Evolutionary conservation across 2,797 vertebrate species (phyloP).

Genomic region (Halcyon leucocephala): DNA sequence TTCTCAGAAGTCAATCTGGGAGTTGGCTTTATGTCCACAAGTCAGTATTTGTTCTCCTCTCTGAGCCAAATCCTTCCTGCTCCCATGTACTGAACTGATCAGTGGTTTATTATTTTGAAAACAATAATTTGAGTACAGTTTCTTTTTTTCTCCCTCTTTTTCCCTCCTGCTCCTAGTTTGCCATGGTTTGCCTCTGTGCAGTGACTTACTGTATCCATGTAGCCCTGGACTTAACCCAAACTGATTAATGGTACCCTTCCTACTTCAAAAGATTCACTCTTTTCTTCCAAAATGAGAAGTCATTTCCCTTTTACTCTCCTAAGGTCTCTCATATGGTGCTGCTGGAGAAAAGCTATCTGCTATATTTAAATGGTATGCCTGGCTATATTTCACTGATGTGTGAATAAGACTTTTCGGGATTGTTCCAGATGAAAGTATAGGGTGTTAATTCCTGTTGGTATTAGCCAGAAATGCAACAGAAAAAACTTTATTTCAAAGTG

Average conservation of each 20-base stretch:
- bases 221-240: slow-evolving; percentile 23
- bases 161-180: not conserved
- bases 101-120: slow-evolving; percentile 12
- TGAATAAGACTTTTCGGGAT: not conserved
- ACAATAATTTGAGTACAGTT: not conserved
- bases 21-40: slow-evolving; percentile 7
- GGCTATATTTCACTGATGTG: not conserved
- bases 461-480: not conserved
- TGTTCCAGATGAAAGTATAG: rapidly evolving
- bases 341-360: not conserved
- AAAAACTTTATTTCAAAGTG: not conserved
- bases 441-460: not conserved
- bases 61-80: not conserved
- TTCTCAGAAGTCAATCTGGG: slow-evolving; percentile 54
- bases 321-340: not conserved
- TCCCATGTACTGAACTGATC: not conserved
- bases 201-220: not conserved
- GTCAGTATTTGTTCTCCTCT: not conserved
- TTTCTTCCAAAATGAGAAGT: slow-evolving; percentile 31
- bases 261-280: slow-evolving; percentile 30
- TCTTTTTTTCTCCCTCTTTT: not conserved
- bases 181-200: slow-evolving; percentile 13
- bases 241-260: slow-evolving; percentile 64
- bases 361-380: not conserved
- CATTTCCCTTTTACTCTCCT: not conserved